phyloP scores from a whole-genome alignment of 2,797 vertebrate genomes.

The Carapus acus region DNA sequence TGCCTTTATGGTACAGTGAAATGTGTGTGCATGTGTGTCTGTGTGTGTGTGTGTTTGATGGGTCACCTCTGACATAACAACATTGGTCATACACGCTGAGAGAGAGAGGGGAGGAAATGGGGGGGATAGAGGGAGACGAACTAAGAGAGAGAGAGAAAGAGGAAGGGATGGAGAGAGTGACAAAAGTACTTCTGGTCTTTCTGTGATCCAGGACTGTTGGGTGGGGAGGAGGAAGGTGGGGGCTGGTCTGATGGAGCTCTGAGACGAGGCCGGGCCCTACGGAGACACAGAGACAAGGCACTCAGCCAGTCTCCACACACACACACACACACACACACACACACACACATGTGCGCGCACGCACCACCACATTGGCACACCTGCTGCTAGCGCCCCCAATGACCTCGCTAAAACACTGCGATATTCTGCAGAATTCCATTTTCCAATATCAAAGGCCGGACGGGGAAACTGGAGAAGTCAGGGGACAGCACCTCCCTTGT shows the following conservation, averaged over 20 bases:
- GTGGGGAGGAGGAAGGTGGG: constrained; percentile 62
- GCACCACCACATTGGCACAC: constrained; percentile 1
- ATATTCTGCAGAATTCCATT: constrained; percentile 11
- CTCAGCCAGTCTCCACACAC: constrained; percentile 17
- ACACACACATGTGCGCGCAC: not conserved
- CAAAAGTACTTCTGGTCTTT: constrained; percentile 66
- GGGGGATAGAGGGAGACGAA: not conserved
- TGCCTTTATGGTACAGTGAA: no score
- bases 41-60: no score
- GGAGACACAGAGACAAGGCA: constrained; percentile 62
- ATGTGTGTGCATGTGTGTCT: no score
- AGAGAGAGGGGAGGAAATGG: not conserved
- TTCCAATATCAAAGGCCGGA: constrained; percentile 36
- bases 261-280: constrained; percentile 66
- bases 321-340: constrained; percentile 18
- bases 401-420: constrained; percentile 3
- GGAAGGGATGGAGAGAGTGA: constrained; percentile 11
- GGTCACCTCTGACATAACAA: no score
- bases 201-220: constrained; percentile 69
- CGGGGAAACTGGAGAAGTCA: constrained; percentile 49
- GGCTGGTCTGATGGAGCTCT: constrained; percentile 61
- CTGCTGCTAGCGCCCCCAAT: constrained; percentile 8
- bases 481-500: constrained; percentile 25
- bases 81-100: no score
- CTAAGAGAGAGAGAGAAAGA: no score